Conservation (phyloP, 2,113 vertebrate species). For the Prionailurus bengalensis region DNA sequence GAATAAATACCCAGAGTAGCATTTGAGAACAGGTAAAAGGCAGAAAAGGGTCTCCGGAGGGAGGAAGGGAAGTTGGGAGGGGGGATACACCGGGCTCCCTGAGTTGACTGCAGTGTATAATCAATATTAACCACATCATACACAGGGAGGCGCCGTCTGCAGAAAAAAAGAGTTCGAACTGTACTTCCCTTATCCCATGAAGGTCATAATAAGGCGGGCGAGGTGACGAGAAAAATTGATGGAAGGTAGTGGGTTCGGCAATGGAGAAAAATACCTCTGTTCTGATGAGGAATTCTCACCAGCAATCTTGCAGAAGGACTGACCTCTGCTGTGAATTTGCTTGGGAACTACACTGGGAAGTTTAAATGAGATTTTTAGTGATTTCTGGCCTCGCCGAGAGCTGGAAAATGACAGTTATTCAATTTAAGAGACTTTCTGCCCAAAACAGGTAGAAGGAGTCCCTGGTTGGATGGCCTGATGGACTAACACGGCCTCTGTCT, state of each 20-base stretch:
- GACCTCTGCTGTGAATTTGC: constrained; percentile 81
- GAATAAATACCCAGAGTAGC: constrained; percentile 68
- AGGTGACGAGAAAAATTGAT: constrained; percentile 79
- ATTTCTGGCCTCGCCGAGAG: constrained; percentile 84
- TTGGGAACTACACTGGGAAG: constrained; percentile 82
- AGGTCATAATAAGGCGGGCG: constrained; percentile 80
- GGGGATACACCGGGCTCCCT: neutral
- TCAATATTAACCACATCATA: constrained; percentile 85
- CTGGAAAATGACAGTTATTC: constrained; percentile 85
- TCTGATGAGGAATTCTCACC: constrained; percentile 78
- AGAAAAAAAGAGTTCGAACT: constrained; percentile 50
- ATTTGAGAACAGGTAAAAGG: constrained; percentile 51
- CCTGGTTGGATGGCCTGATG: neutral
- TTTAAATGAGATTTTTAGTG: constrained; percentile 85
- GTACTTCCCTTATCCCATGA: constrained; percentile 74
- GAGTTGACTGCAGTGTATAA: constrained; percentile 78
- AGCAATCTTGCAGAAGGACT: constrained; percentile 80
- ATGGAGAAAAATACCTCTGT: constrained; percentile 44
- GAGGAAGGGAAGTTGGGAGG: neutral
- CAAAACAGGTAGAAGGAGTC: constrained; percentile 66
- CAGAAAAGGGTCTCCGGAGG: neutral
- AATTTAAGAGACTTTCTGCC: constrained; percentile 82
- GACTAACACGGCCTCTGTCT: constrained; percentile 6
- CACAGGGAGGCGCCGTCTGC: constrained; percentile 66
- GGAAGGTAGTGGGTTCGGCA: constrained; percentile 75